Conservation (phyloP, 2,888 invertebrate species). For the Protodeltote pygarga region DNA sequence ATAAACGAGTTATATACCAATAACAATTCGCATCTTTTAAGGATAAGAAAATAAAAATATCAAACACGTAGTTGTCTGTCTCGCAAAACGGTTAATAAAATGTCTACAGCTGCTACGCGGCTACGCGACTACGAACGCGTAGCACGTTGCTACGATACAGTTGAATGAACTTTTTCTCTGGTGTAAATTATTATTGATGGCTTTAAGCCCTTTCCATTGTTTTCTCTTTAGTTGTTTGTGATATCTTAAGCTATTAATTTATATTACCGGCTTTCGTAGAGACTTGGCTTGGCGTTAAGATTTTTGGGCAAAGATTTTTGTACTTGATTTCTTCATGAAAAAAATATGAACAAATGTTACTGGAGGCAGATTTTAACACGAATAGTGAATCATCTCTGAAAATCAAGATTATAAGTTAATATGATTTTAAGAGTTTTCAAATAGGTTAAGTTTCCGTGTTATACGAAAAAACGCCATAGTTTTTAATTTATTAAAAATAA, state of each 20-base stretch:
- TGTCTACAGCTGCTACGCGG: conserved; percentile 63
- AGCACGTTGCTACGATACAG: conserved; percentile 59
- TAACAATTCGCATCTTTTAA: conserved; percentile 22
- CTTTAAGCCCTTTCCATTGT: conserved; percentile 8
- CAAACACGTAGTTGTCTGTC: conserved; percentile 56
- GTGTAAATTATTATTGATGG: conserved; percentile 44
- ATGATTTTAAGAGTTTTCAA: too few species aligned
- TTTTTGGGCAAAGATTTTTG: neutral
- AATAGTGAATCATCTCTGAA: too few species aligned
- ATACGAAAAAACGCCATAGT: too few species aligned
- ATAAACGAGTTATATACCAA: conserved; percentile 2
- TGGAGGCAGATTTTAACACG: too few species aligned
- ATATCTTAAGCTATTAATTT: conserved; percentile 3
- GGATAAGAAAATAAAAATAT: conserved; percentile 44
- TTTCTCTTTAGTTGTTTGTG: conserved; percentile 6
- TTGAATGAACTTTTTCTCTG: conserved; percentile 55
- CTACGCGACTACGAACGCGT: conserved; percentile 53
- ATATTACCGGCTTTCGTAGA: neutral
- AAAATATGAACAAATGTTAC: too few species aligned
- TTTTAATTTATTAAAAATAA: too few species aligned
- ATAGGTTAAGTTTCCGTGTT: too few species aligned
- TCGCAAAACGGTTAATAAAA: conserved; percentile 61
- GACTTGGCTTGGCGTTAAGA: neutral
- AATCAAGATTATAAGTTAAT: too few species aligned
- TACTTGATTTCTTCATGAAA: too few species aligned